Evolutionary conservation across 2,113 vertebrate species (phyloP).

Genomic region (Nibea albiflora): DNA sequence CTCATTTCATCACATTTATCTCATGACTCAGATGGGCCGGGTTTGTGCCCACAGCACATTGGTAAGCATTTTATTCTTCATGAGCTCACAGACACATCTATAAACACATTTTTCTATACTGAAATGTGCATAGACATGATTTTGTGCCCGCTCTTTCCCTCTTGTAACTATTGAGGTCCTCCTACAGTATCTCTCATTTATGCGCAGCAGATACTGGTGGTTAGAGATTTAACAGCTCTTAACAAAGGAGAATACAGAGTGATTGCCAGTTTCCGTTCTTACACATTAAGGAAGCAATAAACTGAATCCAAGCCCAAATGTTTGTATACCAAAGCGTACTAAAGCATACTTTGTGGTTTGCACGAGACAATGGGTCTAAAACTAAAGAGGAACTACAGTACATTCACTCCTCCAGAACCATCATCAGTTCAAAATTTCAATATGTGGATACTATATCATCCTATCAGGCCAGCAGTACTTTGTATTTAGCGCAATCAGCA

Average conservation of each 20-base stretch:
- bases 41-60: background rate
- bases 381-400: no score
- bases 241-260: constrained; percentile 15
- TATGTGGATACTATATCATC: background rate
- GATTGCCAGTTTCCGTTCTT: background rate
- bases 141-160: background rate
- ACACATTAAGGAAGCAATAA: constrained; percentile 6
- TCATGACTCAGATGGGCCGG: background rate
- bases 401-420: no score
- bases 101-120: no score
- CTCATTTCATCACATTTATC: background rate
- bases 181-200: background rate
- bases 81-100: background rate
- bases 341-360: constrained; percentile 1
- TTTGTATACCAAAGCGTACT: background rate
- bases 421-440: no score
- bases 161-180: background rate
- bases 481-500: background rate
- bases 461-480: background rate
- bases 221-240: constrained; percentile 19
- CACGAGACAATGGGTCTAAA: background rate
- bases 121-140: background rate
- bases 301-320: background rate
- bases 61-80: background rate
- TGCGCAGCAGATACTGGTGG: constrained; percentile 3